phyloP scores from a whole-genome alignment of 2,113 vertebrate genomes.

The Hemibagrus wyckioides region DNA sequence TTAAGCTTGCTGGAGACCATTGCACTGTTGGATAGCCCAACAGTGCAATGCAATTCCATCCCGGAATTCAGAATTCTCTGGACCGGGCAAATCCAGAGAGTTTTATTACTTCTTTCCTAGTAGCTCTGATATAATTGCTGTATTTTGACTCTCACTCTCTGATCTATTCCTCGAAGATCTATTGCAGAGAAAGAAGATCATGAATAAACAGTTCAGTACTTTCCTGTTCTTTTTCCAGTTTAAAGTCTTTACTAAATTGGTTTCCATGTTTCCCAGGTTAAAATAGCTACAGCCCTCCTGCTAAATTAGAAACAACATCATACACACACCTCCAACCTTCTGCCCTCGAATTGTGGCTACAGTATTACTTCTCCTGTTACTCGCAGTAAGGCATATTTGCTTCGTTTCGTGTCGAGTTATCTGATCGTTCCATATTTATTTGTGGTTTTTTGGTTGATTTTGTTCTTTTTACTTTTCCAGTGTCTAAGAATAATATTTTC shows the following conservation, averaged over 20 bases:
- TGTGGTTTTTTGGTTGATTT: neutral
- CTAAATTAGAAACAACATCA: neutral
- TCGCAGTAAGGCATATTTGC: neutral
- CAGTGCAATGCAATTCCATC: too few relatives aligned
- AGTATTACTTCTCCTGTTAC: neutral
- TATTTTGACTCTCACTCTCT: too few relatives aligned
- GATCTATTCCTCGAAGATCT: too few relatives aligned
- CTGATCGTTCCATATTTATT: neutral
- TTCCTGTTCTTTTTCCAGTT: too few relatives aligned
- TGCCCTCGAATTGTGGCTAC: neutral
- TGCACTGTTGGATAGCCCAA: too few relatives aligned
- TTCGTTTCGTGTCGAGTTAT: neutral
- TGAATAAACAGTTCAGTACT: too few relatives aligned
- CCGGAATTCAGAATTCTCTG: too few relatives aligned
- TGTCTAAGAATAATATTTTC: conserved; percentile 83
- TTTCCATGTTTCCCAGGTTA: neutral
- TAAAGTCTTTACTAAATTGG: neutral
- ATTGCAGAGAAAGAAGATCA: too few relatives aligned
- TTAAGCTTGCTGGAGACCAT: too few relatives aligned
- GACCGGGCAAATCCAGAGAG: too few relatives aligned
- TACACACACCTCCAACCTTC: neutral
- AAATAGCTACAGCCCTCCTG: neutral
- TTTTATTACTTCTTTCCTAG: too few relatives aligned
- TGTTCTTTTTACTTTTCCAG: conserved; percentile 60
- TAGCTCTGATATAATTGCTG: too few relatives aligned